A percentile compares a stretch with the other conserved stretches of the same genome.
These are phyloP conservation scores for Drosophila subobscura DNA, from an alignment of 1,140 invertebrate species.

Conservation along the genomic window DNA sequence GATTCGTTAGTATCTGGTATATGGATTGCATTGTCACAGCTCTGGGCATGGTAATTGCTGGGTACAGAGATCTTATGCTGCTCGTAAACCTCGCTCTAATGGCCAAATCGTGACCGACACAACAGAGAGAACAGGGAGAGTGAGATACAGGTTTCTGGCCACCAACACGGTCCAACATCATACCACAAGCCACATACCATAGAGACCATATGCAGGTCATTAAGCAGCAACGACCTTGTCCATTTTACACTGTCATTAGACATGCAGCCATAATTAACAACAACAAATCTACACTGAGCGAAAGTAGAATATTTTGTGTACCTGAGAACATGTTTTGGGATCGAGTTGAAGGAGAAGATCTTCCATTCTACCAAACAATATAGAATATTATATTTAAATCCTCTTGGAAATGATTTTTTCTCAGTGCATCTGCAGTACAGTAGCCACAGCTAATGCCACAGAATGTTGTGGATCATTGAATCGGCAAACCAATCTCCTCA, in stretches of 20 bases:
- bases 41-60: slow-evolving; percentile 33
- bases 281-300: too few species aligned
- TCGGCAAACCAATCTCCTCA: slow-evolving; percentile 24
- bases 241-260: slow-evolving; percentile 62
- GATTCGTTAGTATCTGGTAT: slow-evolving; percentile 7
- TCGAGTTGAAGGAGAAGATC: too few species aligned
- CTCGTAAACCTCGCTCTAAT: slow-evolving; percentile 34
- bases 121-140: neutral
- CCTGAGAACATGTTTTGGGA: too few species aligned
- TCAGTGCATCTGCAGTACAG: slow-evolving; percentile 17
- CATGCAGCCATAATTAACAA: slow-evolving; percentile 58
- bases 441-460: slow-evolving; percentile 6
- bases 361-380: too few species aligned
- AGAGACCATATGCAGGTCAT: slow-evolving; percentile 56
- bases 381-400: too few species aligned
- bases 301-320: too few species aligned
- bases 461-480: slow-evolving; percentile 36
- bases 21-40: slow-evolving; percentile 16
- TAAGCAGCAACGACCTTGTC: slow-evolving; percentile 58
- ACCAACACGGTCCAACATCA: too few species aligned
- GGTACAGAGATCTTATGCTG: neutral
- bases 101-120: slow-evolving; percentile 56
- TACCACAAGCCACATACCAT: too few species aligned
- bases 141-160: slow-evolving; percentile 15
- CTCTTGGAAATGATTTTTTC: too few species aligned